Evolutionary conservation across 2,797 vertebrate genomes (phyloP).

Genomic region (Molossus molossus): DNA sequence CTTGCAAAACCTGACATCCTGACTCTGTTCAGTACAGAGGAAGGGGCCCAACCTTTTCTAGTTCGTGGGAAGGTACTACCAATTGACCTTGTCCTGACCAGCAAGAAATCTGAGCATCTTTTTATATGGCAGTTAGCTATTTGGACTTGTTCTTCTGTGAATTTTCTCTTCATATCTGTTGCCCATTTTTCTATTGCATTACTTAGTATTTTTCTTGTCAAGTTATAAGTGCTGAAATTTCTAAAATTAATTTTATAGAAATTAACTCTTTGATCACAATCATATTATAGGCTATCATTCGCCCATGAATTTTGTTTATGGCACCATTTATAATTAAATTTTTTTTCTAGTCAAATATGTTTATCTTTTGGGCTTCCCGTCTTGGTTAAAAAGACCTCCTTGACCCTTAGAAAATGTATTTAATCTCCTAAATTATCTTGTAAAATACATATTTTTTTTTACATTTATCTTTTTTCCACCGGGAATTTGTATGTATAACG

Average conservation of each 20-base stretch:
- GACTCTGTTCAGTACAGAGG: not conserved
- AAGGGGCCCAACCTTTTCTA: not conserved
- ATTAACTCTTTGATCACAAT: not conserved
- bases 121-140: not conserved
- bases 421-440: conserved; percentile 10
- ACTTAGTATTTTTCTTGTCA: conserved; percentile 48
- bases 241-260: conserved; percentile 40
- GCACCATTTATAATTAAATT: not conserved
- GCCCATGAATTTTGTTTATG: not conserved
- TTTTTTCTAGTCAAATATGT: not conserved
- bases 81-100: not conserved
- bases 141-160: conserved; percentile 30
- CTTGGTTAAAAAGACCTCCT: conserved; percentile 8
- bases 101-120: not conserved
- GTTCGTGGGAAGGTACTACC: not conserved
- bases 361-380: not conserved
- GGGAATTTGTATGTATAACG: not conserved
- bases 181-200: not conserved
- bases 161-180: conserved; percentile 28
- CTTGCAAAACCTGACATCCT: conserved; percentile 15
- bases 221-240: conserved; percentile 37
- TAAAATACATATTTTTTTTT: conserved; percentile 34
- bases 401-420: conserved; percentile 36
- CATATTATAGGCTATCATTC: not conserved
- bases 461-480: conserved; percentile 6